Base-by-base conservation (phyloP, 2,888 invertebrate species). In the Eilema depressum region DNA sequence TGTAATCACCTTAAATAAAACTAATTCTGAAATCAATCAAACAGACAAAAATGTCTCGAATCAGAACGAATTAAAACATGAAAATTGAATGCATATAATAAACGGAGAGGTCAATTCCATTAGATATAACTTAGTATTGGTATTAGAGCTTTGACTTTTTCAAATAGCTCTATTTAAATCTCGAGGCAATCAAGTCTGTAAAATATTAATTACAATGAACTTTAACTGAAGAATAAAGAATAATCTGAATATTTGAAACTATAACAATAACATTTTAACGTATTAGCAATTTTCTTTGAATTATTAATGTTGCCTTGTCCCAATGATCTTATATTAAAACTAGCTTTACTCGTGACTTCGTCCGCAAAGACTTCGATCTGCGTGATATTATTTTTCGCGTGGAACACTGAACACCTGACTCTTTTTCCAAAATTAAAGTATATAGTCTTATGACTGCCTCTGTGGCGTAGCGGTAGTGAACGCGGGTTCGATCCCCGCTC, bases 141-240 rank as follows among this genome's bases (percentile, higher is more conserved):
- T 47, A 47, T 47, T 47, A 47, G n/a, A n/a, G 1, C 5, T 53
- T 53, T 53, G n/a, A n/a, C 20, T n/a, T 53, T 53, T 53, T 53
- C 20, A 53, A 53, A 47, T 20, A 47, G 47, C 47, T 47, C 53
- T 3, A 53, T 53, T 53, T 53, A 53, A 53, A 53, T 53, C 8
- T n/a, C 20, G 53, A 53, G 53, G 53, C 10, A 1, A 53, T n/a
- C n/a, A 5, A 53, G 53, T 53, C 53, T 53, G 53, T 53, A 20
- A 53, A 53, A 53, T n/a, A 17, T 53, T 53, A 53, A 53, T 53
- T n/a, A 53, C 20, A n/a, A 53, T 53, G 53, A 53, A 53, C 53
- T 53, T 53, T 53, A 53, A 53, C 53, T 53, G 53, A 53, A 53
- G 53, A 53, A n/a, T 53, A 10, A 53, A 53, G 53, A 53, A n/a